Evolutionary conservation across 2,797 vertebrate species (phyloP), one percentile per base, ranked within the genome.

Genomic region (Cryptoprocta ferox): DNA sequence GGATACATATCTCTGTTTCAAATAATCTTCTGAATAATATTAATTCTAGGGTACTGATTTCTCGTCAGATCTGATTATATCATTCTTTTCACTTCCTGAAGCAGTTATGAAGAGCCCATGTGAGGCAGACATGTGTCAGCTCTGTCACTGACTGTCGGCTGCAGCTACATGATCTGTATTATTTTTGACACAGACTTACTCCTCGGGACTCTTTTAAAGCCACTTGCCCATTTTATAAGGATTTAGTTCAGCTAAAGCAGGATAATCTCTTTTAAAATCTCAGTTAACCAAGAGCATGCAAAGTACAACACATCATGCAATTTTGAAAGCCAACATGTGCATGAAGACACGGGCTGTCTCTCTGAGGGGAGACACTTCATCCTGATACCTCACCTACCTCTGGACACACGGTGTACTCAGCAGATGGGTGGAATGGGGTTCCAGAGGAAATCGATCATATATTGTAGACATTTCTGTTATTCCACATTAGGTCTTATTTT

Each of bases 231-330:
- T 91, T 91, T 94, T 63, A 56, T 65, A 45, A 95, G 39, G n/a
- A 91, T 84, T 95, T 94, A 24, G 32, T n/a, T 61, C 70, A 87
- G 65, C 87, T 90, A 63, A 89, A 97, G 91, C 4, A 84, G 32
- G 28, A 70, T 53, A 79, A 90, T 45, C 37, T 16, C 28, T 30
- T 86, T 94, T 76, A 84, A 92, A 92, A 96, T 56, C 76, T 48
- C 24, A 59, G n/a, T 82, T 96, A 94, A 94, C 45, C 50, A 95
- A 56, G 13, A 66, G 24, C 16, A 59, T 39, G 19, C 28, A 91
- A 85, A 70, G 45, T 79, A 16, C 48, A 96, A 75, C 28, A 18
- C 30, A 75, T 61, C 45, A 56, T 45, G 42, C 8, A 87, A 50
- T 37, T 89, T 80, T 59, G 30, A 86, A 79, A 85, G 15, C 13